A percentile compares a stretch with the other conserved stretches of the same genome.
Conservation (phyloP, 2,113 vertebrate species). For the Clinocottus analis region DNA sequence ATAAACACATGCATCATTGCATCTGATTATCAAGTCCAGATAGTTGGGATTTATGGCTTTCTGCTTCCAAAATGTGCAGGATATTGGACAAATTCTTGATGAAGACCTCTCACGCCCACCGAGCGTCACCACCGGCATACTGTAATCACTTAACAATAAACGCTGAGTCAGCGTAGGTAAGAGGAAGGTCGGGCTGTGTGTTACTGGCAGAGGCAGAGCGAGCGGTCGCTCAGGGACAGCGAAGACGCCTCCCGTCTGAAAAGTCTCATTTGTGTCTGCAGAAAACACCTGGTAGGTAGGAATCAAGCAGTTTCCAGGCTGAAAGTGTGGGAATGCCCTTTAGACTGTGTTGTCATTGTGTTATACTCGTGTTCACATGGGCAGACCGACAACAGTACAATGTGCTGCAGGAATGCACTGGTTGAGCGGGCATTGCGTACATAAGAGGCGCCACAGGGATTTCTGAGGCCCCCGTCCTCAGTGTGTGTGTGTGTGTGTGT, state of each 20-base stretch:
- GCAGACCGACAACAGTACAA: conserved; percentile 30
- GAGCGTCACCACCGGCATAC: conserved; percentile 50
- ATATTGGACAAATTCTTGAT: conserved; percentile 39
- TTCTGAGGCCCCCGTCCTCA: conserved; percentile 31
- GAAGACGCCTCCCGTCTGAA: conserved; percentile 28
- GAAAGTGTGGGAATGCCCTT: conserved; percentile 29
- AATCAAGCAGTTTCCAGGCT: conserved; percentile 2
- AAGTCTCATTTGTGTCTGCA: conserved; percentile 17
- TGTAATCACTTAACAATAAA: conserved; percentile 63
- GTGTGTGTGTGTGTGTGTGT: conserved; percentile 17
- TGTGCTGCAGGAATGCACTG: conserved; percentile 59
- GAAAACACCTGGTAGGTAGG: background rate
- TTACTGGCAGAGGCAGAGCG: conserved; percentile 47
- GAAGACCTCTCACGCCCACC: conserved; percentile 48
- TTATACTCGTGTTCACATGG: conserved; percentile 32
- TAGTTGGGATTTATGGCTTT: conserved; percentile 28
- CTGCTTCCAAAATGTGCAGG: conserved; percentile 30
- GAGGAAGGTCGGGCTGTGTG: conserved; percentile 57
- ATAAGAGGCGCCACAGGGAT: conserved; percentile 54
- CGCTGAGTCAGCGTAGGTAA: conserved; percentile 64
- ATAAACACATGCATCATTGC: conserved; percentile 49
- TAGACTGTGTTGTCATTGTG: conserved; percentile 33
- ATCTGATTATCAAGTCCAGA: conserved; percentile 12
- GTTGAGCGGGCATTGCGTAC: conserved; percentile 36
- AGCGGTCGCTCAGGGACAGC: conserved; percentile 52